Percentiles rank a stretch among this genome's conserved stretches.
Evolutionary conservation across 2,797 vertebrate genomes (phyloP).

Genomic region (Glyptemys insculpta): DNA sequence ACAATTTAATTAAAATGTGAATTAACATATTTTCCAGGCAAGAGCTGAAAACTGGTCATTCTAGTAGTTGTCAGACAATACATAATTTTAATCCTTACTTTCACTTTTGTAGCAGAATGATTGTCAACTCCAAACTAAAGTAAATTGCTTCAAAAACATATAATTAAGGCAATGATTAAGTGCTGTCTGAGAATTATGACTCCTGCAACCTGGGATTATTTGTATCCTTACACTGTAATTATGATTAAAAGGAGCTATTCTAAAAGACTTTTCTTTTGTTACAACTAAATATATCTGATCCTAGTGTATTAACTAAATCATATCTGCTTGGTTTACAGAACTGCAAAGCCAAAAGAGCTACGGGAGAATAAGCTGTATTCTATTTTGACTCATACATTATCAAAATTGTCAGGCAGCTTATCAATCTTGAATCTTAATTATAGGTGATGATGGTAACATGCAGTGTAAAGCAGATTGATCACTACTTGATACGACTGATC

Average conservation of each 20-base stretch:
- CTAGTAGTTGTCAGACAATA: not conserved
- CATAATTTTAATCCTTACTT: conserved; percentile 17
- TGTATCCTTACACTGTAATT: not conserved
- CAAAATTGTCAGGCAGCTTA: not conserved
- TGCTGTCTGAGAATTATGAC: not conserved
- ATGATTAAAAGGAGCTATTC: not conserved
- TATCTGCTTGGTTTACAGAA: not conserved
- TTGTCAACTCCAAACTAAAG: conserved; percentile 24
- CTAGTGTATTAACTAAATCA: not conserved
- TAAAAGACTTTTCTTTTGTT: not conserved
- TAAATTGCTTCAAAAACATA: not conserved
- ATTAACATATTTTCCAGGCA: conserved; percentile 18
- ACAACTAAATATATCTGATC: not conserved
- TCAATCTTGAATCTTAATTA: not conserved
- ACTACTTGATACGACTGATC: not conserved
- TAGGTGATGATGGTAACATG: not conserved
- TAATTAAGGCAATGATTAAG: conserved; percentile 27
- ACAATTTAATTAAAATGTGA: conserved; percentile 33
- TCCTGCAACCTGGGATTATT: not conserved
- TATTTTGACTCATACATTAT: not conserved
- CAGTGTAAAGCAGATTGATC: not conserved
- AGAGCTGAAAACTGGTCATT: conserved; percentile 13
- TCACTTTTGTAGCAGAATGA: not conserved
- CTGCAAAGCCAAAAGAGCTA: not conserved
- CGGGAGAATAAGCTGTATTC: not conserved